Base-by-base conservation (phyloP, 2,797 vertebrate genomes). In the Carapus acus region DNA sequence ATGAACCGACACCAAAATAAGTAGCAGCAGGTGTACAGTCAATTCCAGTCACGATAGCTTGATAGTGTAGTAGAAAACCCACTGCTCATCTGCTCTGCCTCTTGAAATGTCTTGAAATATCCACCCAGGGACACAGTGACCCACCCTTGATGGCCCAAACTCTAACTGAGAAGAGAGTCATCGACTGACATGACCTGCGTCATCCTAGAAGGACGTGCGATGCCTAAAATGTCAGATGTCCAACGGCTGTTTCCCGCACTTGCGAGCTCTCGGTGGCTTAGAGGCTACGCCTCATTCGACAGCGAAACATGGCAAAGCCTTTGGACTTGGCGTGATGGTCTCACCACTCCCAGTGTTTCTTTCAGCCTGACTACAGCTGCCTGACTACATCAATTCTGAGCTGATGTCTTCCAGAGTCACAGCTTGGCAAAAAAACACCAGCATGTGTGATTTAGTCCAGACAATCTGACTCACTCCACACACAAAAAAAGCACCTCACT, bases 331-430 rank as follows among this genome's bases (percentile, higher is more conserved):
- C 8, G 29, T 37, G 40, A 7, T 47, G 40, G 22, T 50, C 18
- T 34, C 54, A 58, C 41, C 41, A 27, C 46, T 63, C 48, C 52
- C 54, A 14, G 49, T 49, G 48, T 59, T 44, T 52, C 40, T 20
- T 62, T 38, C 48, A 64, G 54, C 16, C 70, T 67, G 67, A 41
- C 50, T 77, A 65, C 29, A 37, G 5, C 48, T 62, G 37, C 27
- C 49, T 51, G 50, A 16, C 58, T 43, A 27, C 37, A 54, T 57
- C 6, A 2, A 57, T 39, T 70, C 63, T 44, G 43, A 21, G 23
- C 56, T 57, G 65, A 76, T 34, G 22, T 54, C 61, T 49, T 67
- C 60, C 68, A 77, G 68, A 68, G 50, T 70, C 6, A 33, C 14
- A 33, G 9, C 31, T 33, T 33, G 31, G 31, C 31, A 33, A 33